Evolutionary conservation across 2,113 vertebrate species (phyloP), one percentile per base, ranked within the genome.

Genomic region (Actinemys pallida): DNA sequence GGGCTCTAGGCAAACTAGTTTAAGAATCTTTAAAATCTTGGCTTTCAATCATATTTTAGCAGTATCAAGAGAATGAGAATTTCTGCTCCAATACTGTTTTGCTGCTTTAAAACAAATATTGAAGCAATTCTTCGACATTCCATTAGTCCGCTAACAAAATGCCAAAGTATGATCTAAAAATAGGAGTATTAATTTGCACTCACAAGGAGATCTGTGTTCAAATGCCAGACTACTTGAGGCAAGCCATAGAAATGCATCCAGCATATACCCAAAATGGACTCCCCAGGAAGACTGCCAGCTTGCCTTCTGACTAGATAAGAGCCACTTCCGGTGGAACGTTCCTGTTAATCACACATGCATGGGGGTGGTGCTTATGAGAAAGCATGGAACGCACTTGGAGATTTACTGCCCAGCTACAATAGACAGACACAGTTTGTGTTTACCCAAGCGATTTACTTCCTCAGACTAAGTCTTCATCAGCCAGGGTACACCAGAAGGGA

Each of bases 401-500:
- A 47, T 78, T 78, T 47, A 47, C 42, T 45, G 75, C 11, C 42
- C 42, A 78, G 10, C 24, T 27, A 47, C 13, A 27, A 13, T 45
- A 24, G 9, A 25, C 20, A 45, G 72, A 72, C 35, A n/a, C 17
- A 45, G 39, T 25, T 12, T 76, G 72, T 25, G 20, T 76, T 45
- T 13, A 45, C 72, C 35, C 11, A 45, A 76, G 39, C 11, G 6
- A 45, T 45, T 76, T 76, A 76, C 42, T 76, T 47, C 22, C 72
- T 25, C 75, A 78, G 75, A 78, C 75, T 47, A 76, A 39, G 47
- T 16, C 35, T 42, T 82, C 22, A 14, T 25, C 11, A 8, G 35
- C 24, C 0, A 1, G 86, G 45, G 8, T 4, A 24, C 65, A 47
- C 22, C 10, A 0, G 0, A 49, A 0, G 0, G 10, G 5, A 10